Evolutionary conservation across 2,797 vertebrate genomes (phyloP).

Genomic region (Champsocephalus esox): DNA sequence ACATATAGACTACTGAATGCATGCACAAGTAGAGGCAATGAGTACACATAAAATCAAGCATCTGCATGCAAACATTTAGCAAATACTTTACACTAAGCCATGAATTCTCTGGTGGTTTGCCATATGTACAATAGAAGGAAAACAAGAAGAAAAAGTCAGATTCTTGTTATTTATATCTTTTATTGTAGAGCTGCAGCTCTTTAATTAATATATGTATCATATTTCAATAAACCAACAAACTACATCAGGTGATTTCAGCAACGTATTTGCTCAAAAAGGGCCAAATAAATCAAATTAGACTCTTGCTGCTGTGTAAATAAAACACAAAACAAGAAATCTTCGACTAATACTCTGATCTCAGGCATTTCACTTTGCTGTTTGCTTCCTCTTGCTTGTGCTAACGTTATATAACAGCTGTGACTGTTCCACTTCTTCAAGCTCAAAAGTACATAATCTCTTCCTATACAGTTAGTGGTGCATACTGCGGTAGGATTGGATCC

Average conservation of each 20-base stretch:
- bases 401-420: slow-evolving; percentile 23
- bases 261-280: background rate
- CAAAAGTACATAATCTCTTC: slow-evolving; percentile 13
- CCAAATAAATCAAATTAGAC: slow-evolving; percentile 16
- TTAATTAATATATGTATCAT: background rate
- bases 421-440: background rate
- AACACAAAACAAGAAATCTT: background rate
- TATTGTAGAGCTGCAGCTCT: slow-evolving; percentile 1
- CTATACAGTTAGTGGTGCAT: slow-evolving; percentile 4
- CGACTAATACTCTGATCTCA: slow-evolving; percentile 8
- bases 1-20: slow-evolving; percentile 8
- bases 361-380: background rate
- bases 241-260: background rate
- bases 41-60: too few relatives aligned
- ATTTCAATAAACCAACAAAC: slow-evolving; percentile 21
- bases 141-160: slow-evolving; percentile 8
- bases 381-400: slow-evolving; percentile 3
- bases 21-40: background rate
- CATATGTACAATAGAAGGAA: background rate
- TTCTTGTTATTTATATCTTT: slow-evolving; percentile 5
- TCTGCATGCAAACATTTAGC: too few relatives aligned
- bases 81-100: background rate
- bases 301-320: background rate
- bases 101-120: slow-evolving; percentile 26
- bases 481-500: too few relatives aligned